Percentiles rank a stretch among this genome's conserved stretches.
These are phyloP conservation scores for Molossus molossus DNA, from an alignment of 2,797 vertebrate species.

Conservation along the genomic window DNA sequence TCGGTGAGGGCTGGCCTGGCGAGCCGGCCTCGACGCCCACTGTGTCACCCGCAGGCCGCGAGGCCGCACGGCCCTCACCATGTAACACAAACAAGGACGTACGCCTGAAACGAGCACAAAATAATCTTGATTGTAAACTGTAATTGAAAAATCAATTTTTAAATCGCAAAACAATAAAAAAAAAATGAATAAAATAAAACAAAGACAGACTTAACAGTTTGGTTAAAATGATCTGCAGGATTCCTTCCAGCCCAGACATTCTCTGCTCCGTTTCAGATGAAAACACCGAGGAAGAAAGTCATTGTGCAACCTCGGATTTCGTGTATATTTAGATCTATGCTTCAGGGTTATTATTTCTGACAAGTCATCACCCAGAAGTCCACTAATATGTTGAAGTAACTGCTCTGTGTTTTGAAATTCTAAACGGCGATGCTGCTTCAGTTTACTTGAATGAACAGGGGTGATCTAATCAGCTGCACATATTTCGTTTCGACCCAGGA, in stretches of 20 bases:
- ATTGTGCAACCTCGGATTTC: neutral
- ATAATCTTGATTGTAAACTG: neutral
- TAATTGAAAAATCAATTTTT: neutral
- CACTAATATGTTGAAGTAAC: slow-evolving; percentile 66
- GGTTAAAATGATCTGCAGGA: slow-evolving; percentile 26
- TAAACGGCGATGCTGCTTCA: slow-evolving; percentile 56
- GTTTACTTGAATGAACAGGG: slow-evolving; percentile 78
- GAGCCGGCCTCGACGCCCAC: neutral
- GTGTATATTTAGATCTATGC: neutral
- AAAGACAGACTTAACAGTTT: neutral
- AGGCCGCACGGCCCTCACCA: neutral
- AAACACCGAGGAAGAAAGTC: slow-evolving; percentile 33
- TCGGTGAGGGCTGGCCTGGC: neutral
- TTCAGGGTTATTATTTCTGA: slow-evolving; percentile 78
- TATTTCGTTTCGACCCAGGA: slow-evolving; percentile 83
- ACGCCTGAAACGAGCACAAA: neutral
- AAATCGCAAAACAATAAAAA: neutral
- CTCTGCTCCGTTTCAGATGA: slow-evolving; percentile 55
- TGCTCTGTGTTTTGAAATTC: slow-evolving; percentile 75
- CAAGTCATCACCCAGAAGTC: slow-evolving; percentile 33
- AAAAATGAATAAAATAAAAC: neutral
- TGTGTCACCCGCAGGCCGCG: neutral
- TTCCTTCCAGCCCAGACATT: slow-evolving; percentile 18
- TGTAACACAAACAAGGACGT: neutral
- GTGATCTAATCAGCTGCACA: slow-evolving; percentile 78